Conservation (phyloP, 2,797 vertebrate genomes). For the Cercopithecus mitis region DNA sequence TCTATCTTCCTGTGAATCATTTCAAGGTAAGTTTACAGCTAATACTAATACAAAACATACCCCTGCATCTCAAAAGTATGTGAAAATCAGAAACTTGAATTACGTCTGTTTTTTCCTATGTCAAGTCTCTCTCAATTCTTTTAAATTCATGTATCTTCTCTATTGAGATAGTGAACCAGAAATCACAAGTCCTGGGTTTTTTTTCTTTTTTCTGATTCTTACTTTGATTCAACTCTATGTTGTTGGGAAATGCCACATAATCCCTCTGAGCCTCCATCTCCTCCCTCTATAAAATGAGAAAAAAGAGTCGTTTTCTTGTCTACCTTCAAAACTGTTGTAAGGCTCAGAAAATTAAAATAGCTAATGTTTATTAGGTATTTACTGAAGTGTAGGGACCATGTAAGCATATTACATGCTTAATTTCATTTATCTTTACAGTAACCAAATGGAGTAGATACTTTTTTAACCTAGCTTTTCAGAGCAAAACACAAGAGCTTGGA, state of each 20-base stretch:
- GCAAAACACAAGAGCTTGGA: neutral
- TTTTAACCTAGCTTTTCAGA: neutral
- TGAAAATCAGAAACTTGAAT: constrained; percentile 5
- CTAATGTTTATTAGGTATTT: neutral
- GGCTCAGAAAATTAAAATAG: neutral
- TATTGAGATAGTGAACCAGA: neutral
- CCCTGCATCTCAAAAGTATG: neutral
- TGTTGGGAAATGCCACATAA: neutral
- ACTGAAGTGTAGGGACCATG: neutral
- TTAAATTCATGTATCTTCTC: neutral
- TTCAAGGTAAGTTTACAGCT: neutral
- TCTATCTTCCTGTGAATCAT: neutral
- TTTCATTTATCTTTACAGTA: neutral
- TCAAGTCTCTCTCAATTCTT: neutral
- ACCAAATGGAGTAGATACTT: neutral
- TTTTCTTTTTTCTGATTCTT: neutral
- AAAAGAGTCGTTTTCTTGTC: neutral
- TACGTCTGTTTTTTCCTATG: neutral
- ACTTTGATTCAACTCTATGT: neutral
- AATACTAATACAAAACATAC: neutral
- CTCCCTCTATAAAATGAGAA: neutral
- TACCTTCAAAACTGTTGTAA: neutral
- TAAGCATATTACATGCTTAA: neutral
- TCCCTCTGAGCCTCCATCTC: neutral
- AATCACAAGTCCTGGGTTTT: neutral